A percentile compares a stretch with the other conserved stretches of the same genome.
Conservation (phyloP, 2,113 vertebrate genomes). For the Misgurnus mizolepis region DNA sequence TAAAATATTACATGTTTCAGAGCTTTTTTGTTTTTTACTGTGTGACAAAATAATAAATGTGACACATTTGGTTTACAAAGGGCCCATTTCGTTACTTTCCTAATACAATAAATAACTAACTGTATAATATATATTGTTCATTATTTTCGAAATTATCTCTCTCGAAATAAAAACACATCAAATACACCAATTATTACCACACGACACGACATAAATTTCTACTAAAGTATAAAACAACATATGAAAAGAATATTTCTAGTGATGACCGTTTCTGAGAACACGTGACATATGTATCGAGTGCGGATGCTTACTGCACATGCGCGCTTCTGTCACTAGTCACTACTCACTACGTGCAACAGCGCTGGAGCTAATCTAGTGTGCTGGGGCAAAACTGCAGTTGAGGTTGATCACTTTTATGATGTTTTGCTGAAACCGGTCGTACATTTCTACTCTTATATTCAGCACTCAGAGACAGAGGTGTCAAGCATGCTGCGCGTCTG, state of each 20-base stretch:
- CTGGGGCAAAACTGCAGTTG: constrained; percentile 33
- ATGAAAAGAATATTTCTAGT: not conserved
- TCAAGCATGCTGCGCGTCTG: constrained; percentile 66
- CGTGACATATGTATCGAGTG: constrained; percentile 44
- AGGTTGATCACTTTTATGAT: constrained; percentile 52
- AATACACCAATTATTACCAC: no score
- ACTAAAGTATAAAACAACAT: no score
- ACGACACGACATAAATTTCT: no score
- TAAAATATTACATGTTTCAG: no score
- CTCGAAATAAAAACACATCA: no score
- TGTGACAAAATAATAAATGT: no score
- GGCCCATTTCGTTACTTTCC: no score
- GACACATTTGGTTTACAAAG: no score
- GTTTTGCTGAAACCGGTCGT: constrained; percentile 53
- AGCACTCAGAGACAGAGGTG: constrained; percentile 40
- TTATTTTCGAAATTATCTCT: no score
- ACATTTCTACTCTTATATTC: constrained; percentile 27
- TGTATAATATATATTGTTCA: no score
- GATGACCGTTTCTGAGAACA: not conserved
- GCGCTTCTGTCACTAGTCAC: constrained; percentile 53
- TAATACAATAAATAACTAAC: no score
- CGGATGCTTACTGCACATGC: constrained; percentile 53
- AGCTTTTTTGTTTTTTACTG: no score
- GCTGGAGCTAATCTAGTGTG: constrained; percentile 42
- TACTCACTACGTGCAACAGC: constrained; percentile 46